Conservation (phyloP, 2,888 invertebrate genomes). For the Idaea straminata region DNA sequence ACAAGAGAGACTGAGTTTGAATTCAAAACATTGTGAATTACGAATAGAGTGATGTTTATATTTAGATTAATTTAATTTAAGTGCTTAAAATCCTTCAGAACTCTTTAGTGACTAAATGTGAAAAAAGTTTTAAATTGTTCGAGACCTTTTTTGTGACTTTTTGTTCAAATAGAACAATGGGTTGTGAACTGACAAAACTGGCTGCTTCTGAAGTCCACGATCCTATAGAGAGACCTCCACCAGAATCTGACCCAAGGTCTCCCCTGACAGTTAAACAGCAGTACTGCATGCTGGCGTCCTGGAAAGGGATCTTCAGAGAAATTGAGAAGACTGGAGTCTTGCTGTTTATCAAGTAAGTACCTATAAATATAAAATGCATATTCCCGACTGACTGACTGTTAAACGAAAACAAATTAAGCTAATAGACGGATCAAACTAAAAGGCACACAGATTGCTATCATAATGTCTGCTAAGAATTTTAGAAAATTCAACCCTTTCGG, state of each 20-base stretch:
- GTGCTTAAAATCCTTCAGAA: neutral
- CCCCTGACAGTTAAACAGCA: constrained; percentile 92
- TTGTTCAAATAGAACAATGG: constrained; percentile 70
- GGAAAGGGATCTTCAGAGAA: constrained; percentile 93
- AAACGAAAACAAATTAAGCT: too few species aligned
- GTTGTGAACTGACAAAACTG: constrained; percentile 87
- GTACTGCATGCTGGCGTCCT: constrained; percentile 92
- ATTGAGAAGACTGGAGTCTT: constrained; percentile 92
- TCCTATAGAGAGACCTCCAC: constrained; percentile 81
- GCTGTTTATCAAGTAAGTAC: constrained; percentile 93
- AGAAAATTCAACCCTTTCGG: too few species aligned
- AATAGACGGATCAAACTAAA: too few species aligned
- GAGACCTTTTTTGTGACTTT: neutral
- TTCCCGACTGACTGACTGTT: too few species aligned
- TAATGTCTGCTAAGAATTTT: too few species aligned
- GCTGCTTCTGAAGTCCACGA: constrained; percentile 75
- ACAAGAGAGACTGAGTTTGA: neutral
- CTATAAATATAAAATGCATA: too few species aligned
- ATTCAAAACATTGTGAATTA: neutral
- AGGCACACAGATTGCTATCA: too few species aligned
- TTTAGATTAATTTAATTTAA: neutral
- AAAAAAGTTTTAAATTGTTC: neutral
- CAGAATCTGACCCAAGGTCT: constrained; percentile 86
- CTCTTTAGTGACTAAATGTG: neutral
- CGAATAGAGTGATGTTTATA: neutral